Base-by-base conservation (phyloP, 1,140 invertebrate genomes). In the Drosophila kikkawai region DNA sequence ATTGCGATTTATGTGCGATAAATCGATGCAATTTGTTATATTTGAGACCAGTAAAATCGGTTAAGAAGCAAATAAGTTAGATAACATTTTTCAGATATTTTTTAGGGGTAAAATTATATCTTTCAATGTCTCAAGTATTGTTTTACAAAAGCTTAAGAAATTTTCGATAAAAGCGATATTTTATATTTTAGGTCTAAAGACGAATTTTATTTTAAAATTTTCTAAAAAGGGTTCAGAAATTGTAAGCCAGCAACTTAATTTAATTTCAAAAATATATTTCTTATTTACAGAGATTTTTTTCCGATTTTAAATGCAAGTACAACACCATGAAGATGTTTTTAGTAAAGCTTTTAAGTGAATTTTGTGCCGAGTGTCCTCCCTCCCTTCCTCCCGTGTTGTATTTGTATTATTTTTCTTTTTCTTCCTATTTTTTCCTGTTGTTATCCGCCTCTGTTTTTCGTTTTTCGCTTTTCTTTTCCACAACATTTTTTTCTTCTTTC, bases 391-490 rank as follows among this genome's bases (percentile, higher is more conserved):
- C 50, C 63, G 37, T 76, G 59, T 59, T 71, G 41, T 82, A 71
- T 70, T 79, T 87, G 61, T 81, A 68, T 78, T 81, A 68, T 78
- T 56, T 78, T 51, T 68, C 15, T 26, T 59, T 64, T 57, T 60
- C 47, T 57, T 65, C 19, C 15, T 15, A 61, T 42, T 59, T 71
- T 53, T 65, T 51, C 26, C 17, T 66, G 55, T 32, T 60, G 48
- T 60, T 73, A 37, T 57, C 41, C 70, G 44, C 51, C 60, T 53
- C 48, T 64, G 51, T 57, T 60, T 47, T 75, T 66, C 39, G 58
- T 70, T 63, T 60, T 69, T 65, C 56, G 66, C 60, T 53, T 75
- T 65, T 75, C 48, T 81, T 60, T 82, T 58, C 57, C 32, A 73
- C 45, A 39, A 19, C 13, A 73, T 69, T 74, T 83, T 80, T 80